phyloP scores from a whole-genome alignment of 2,797 vertebrate genomes.

The Eidolon dupreanum region DNA sequence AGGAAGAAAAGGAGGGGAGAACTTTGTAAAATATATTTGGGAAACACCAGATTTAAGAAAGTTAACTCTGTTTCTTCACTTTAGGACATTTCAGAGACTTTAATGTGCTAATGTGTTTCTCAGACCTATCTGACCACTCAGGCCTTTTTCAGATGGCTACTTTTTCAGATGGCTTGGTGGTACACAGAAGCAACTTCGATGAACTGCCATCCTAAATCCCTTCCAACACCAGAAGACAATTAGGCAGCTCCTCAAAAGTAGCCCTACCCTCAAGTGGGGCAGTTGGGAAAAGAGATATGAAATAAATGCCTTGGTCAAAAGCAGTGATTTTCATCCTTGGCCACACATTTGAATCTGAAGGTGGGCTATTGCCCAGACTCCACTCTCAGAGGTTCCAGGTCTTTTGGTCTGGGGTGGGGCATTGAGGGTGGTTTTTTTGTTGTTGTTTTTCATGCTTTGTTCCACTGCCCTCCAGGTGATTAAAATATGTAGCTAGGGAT shows the following conservation, averaged over 20 bases:
- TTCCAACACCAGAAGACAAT: neutral
- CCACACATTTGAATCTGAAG: neutral
- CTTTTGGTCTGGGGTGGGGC: neutral
- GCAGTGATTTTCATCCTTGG: neutral
- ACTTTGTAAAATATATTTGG: neutral
- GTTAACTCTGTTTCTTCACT: neutral
- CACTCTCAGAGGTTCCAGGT: neutral
- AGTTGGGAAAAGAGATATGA: neutral
- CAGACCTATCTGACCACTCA: neutral
- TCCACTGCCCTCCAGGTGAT: neutral
- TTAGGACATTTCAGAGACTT: neutral
- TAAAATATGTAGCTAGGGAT: neutral
- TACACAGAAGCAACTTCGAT: neutral
- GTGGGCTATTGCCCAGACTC: neutral
- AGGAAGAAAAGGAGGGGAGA: neutral
- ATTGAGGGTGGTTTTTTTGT: neutral
- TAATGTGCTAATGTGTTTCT: neutral
- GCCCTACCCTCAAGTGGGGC: neutral
- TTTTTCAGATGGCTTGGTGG: too few relatives aligned
- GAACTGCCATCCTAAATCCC: neutral
- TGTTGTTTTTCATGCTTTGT: neutral
- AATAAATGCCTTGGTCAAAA: neutral
- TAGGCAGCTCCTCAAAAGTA: neutral
- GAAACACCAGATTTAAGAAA: neutral
- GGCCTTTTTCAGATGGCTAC: too few relatives aligned